Evolutionary conservation across 2,797 vertebrate genomes (phyloP).

Genomic region (Synaphobranchus kaupii): DNA sequence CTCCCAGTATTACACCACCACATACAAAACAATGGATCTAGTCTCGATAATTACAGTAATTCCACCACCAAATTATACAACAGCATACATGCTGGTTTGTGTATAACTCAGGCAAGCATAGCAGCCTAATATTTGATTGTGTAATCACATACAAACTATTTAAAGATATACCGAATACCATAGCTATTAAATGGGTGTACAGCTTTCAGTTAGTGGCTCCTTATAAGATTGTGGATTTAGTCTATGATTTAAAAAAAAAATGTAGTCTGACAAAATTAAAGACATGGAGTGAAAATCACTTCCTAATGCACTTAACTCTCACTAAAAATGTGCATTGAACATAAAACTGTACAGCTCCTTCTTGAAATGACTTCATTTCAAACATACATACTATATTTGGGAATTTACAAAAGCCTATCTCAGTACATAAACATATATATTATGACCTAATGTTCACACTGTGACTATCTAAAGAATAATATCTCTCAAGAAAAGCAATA

Average conservation of each 20-base stretch:
- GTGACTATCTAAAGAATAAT: background rate
- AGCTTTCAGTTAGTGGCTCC: background rate
- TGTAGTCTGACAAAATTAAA: too few species aligned
- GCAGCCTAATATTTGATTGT: background rate
- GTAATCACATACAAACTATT: background rate
- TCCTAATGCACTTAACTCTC: background rate
- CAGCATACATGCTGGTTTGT: background rate
- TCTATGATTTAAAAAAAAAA: background rate
- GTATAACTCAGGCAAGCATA: background rate
- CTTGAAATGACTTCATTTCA: too few species aligned
- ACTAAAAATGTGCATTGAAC: background rate
- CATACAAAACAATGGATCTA: background rate
- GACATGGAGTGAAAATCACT: background rate
- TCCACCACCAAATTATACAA: background rate
- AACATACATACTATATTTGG: background rate
- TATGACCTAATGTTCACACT: background rate
- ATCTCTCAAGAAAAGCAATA: background rate
- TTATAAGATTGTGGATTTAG: background rate
- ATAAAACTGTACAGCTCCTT: background rate
- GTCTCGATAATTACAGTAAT: background rate
- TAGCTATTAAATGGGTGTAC: background rate
- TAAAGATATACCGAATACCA: background rate
- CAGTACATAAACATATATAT: background rate
- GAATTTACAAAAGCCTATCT: background rate
- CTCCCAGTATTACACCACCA: background rate